Conservation (phyloP, 2,888 invertebrate species). For the Erebia palarica region DNA sequence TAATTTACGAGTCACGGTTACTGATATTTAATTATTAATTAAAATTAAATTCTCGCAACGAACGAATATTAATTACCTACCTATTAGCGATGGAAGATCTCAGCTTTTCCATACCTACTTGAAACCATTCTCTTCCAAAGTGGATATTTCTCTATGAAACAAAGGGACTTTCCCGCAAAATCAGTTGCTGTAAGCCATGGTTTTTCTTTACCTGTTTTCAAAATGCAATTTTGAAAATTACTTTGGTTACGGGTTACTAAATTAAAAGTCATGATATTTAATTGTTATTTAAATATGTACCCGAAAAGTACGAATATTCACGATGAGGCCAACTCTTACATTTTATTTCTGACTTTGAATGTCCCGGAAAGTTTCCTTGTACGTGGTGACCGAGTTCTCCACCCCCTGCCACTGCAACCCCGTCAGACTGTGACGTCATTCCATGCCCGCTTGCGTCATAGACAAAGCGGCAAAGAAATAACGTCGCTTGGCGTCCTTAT, state of each 20-base stretch:
- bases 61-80: conserved; percentile 10
- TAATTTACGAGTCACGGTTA: conserved; percentile 30
- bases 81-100: conserved; percentile 49
- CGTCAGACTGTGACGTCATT: conserved; percentile 68
- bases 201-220: no score
- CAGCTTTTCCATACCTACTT: conserved; percentile 65
- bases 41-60: conserved; percentile 36
- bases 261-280: no score
- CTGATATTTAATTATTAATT: conserved; percentile 34
- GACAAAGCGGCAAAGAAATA: conserved; percentile 67
- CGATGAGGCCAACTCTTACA: not conserved
- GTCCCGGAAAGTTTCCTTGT: conserved; percentile 3
- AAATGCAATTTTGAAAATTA: no score
- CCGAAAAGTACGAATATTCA: no score
- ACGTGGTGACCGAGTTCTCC: conserved; percentile 41
- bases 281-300: no score
- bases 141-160: not conserved
- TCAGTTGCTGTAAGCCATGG: no score
- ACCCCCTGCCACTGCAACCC: conserved; percentile 53
- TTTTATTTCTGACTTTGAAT: not conserved
- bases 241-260: no score
- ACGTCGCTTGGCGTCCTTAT: conserved; percentile 62
- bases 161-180: not conserved
- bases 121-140: conserved; percentile 57
- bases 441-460: conserved; percentile 71